Evolutionary conservation across 2,888 invertebrate species (phyloP), one percentile per base, ranked within the genome.

Genomic region (Geophilus truncorum): DNA sequence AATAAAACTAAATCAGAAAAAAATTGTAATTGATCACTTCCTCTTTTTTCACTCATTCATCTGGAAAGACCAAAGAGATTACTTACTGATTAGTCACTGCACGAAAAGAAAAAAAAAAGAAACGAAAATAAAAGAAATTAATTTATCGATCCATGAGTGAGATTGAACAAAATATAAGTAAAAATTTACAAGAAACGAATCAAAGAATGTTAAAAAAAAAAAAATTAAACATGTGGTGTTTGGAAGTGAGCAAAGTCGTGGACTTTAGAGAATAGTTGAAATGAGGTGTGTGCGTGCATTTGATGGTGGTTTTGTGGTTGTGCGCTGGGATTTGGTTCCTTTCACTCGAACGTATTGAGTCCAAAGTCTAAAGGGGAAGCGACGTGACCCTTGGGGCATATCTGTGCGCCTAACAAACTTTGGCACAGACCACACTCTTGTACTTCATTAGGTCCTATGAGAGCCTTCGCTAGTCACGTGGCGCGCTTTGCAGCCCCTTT

Each of bases 371-470:
- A 62, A 62, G 25, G 62, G 62, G 23, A 62, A 25, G 23, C 15
- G 62, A 62, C 62, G 62, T 62, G 62, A 28, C 62, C 62, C 62
- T 25, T 62, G 62, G 62, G 62, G 23, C 62, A 23, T 62, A 62
- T 62, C 62, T 28, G 62, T 62, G 62, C 62, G 62, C 62, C 62
- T 62, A 62, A 62, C 62, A 62, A 62, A 62, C 62, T 62, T 62
- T 62, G 62, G 62, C 62, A 62, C 62, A 62, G 25, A 62, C 62
- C 62, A 62, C 62, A 62, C 62, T 28, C 62, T 62, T 62, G 62
- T 62, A 62, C 62, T 62, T 62, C 62, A 62, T 62, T 62, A 62
- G 25, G 62, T 62, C 62, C 62, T 28, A 21, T 10, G 62, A 62
- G 62, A 62, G 21, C 62, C 23, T 25, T 25, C 15, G 62, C 12